These are phyloP conservation scores for Anomalospiza imberbis DNA, from an alignment of 2,797 vertebrate species.

Conservation along the genomic window DNA sequence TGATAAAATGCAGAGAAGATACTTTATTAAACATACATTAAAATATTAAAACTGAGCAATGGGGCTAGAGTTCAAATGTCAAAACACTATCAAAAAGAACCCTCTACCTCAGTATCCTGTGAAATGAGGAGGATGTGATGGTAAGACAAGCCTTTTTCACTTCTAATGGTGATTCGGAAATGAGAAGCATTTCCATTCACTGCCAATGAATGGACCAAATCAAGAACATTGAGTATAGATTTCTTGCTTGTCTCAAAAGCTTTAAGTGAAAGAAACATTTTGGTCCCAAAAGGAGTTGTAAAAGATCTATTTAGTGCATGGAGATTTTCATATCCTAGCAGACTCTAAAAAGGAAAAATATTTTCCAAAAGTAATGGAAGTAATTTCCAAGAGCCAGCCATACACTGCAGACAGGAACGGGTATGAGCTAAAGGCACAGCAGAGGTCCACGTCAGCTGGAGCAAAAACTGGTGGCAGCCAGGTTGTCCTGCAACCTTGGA, in stretches of 20 bases:
- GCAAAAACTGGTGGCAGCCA: rapidly evolving
- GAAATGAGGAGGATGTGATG: neutral
- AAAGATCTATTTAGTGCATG: neutral
- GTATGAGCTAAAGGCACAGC: neutral
- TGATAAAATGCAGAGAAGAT: neutral
- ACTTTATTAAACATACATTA: neutral
- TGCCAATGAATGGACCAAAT: neutral
- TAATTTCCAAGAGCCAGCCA: neutral
- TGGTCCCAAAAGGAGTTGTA: neutral
- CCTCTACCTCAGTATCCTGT: neutral
- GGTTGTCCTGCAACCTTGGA: neutral
- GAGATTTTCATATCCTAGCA: neutral
- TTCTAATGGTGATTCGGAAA: neutral
- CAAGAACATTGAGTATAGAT: neutral
- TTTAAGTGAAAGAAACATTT: neutral
- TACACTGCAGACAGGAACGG: rapidly evolving
- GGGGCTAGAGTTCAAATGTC: neutral
- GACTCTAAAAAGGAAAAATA: neutral
- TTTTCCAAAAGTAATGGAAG: neutral
- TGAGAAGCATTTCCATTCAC: neutral
- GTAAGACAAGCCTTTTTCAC: neutral
- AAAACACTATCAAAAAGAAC: neutral
- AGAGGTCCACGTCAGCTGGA: neutral
- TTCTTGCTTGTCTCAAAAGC: neutral
- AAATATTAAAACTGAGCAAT: neutral